These are phyloP conservation scores for Camponotus floridanus DNA, from an alignment of 1,140 invertebrate species.

Conservation along the genomic window DNA sequence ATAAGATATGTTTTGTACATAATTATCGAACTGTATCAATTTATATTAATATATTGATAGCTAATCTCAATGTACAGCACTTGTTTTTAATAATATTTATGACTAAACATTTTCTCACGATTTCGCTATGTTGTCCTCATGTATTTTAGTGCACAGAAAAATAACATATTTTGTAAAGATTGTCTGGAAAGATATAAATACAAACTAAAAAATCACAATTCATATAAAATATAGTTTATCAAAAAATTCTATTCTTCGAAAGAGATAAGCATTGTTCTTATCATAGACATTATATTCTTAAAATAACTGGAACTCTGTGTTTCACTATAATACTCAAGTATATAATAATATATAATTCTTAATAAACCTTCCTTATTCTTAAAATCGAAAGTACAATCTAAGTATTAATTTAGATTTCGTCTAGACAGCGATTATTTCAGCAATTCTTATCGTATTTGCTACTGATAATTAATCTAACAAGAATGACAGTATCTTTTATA, in stretches of 20 bases:
- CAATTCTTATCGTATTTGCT: background rate
- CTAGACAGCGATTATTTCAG: background rate
- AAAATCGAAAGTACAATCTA: background rate
- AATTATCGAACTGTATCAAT: background rate
- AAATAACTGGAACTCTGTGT: background rate
- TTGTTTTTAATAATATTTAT: background rate
- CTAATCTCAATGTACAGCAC: background rate
- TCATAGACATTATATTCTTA: background rate
- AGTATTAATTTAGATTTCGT: constrained; percentile 6
- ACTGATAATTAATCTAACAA: constrained; percentile 36
- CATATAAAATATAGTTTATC: background rate
- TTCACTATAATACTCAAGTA: background rate
- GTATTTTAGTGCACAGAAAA: background rate
- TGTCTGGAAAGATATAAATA: background rate
- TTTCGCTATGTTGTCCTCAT: background rate
- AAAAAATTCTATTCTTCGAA: background rate
- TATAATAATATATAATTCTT: constrained; percentile 16
- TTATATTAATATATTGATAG: background rate
- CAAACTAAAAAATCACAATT: background rate
- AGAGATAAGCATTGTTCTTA: constrained; percentile 1
- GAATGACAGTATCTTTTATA: background rate
- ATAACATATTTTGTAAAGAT: background rate
- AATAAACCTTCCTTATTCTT: constrained; percentile 7
- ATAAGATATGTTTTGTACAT: too few relatives aligned
- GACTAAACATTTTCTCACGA: background rate